phyloP scores from a whole-genome alignment of 2,888 invertebrate genomes.

The Eristalis pertinax region DNA sequence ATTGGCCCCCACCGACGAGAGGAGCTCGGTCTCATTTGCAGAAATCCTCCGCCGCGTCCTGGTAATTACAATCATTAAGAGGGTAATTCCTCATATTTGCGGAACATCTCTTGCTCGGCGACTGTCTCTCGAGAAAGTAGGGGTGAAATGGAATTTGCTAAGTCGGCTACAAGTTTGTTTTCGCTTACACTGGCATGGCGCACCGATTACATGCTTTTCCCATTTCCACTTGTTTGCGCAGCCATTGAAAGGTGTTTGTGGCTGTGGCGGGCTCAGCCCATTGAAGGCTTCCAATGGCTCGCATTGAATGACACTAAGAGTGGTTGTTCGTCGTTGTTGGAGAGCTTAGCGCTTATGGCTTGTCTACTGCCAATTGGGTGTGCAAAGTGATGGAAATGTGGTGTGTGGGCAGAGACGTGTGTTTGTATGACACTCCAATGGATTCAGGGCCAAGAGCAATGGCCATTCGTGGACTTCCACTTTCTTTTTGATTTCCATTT shows the following conservation, averaged over 20 bases:
- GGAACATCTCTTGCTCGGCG: neutral
- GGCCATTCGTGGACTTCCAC: neutral
- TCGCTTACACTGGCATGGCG: constrained; percentile 6
- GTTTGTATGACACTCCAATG: neutral
- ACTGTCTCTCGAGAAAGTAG: constrained; percentile 32
- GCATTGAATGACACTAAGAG: neutral
- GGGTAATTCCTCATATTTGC: constrained; percentile 64
- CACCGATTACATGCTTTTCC: constrained; percentile 17
- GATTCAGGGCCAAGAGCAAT: neutral
- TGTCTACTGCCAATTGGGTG: neutral
- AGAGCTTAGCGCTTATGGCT: neutral
- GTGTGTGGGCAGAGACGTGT: neutral
- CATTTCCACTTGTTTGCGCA: constrained; percentile 16
- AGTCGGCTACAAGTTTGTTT: constrained; percentile 42
- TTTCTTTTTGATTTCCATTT: neutral
- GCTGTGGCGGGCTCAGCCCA: constrained; percentile 10
- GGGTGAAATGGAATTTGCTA: constrained; percentile 38
- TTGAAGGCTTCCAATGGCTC: constrained; percentile 33
- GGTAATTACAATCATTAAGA: constrained; percentile 66
- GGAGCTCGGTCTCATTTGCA: constrained; percentile 48
- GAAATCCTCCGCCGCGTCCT: constrained; percentile 38
- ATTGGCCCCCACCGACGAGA: constrained; percentile 11
- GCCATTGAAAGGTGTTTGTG: constrained; percentile 43
- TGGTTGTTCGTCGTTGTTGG: neutral
- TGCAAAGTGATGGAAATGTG: neutral